Evolutionary conservation across 2,888 invertebrate genomes (phyloP), one percentile per base, ranked within the genome.

Genomic region (Hipparchia sbordonii): DNA sequence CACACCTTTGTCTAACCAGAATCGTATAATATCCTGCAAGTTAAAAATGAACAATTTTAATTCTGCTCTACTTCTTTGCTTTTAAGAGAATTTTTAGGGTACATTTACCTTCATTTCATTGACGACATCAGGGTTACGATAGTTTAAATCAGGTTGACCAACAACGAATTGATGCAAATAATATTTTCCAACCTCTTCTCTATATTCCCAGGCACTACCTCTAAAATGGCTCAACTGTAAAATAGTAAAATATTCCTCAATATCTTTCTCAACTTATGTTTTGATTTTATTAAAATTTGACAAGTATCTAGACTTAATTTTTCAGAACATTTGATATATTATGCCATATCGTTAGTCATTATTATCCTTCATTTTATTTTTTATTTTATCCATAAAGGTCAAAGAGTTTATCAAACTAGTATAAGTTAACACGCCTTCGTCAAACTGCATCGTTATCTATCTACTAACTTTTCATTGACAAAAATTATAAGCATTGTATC

Each of bases 1-100:
- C 0, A 98, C 96, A 2, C 98, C 98, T 84, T 95, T 95, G 9
- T 95, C 95, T 69, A 98, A 83, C 98, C 98, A 99, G 82, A 96
- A 98, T 48, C 92, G 91, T 57, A 98, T 87, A 2, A 96, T 94
- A 2, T 95, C 94, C 96, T 92, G 85, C 71, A 57, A 69, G 51
- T 9, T 65, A 46, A 10, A 59, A 13, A 51, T 10, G 8, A 51
- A 45, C 6, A 46, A 9, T 45, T n/a, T 46, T 51, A 69, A 67
- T 51, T 39, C 39, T 4, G 39, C 39, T 39, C 39, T 39, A 59
- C 33, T 67, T 57, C 13, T 39, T 8, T 61, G 23, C 3, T 12
- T 23, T 23, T 46, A 23, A 33, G 13, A 7, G 46, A 62, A 46
- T n/a, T 51, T 57, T n/a, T 5, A 45, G 57, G 23, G 23, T 63